Base-by-base conservation (phyloP, 2,797 vertebrate species). In the Pantherophis alleghaniensis region DNA sequence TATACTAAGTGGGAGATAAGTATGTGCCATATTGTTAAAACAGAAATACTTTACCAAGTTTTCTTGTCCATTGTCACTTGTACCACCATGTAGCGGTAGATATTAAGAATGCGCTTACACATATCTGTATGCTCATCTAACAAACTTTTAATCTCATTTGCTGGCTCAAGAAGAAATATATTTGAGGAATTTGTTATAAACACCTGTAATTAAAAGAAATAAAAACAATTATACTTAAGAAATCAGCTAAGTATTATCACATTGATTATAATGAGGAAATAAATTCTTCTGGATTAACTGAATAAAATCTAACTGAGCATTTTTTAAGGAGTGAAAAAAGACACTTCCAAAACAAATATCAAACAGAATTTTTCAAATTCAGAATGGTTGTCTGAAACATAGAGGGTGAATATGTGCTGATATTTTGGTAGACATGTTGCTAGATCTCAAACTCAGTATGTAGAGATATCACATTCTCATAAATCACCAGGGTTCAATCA, bases 31-130 rank as follows among this genome's bases (percentile, higher is more conserved):
- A 74, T 3, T 47, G 22, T 90, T 69, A 88, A 59, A 90, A 88
- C 32, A 87, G 14, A 61, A 91, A 93, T 32, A 91, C 51, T 94
- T 97, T 99, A 99, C 99, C 99, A 99, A 96, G 99, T 99, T 96
- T 99, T 99, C 98, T 99, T 99, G 97, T 99, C 99, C 99, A 99
- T 99, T 95, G 98, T 99, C 96, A 99, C 98, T 96, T 99, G 99
- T 95, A 99, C 99, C 94, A 99, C 99, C 96, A 99, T 99, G 97
- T 99, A 99, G 92, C 99, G 99, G 97, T 99, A 99, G 97, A 99
- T 99, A 96, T 99, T 99, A 91, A 99, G 98, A 96, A 99, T 99
- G 86, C 99, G 98, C 98, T 99, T 99, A 98, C 99, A 99, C 99
- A 99, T 99, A 97, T 99, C 99, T 0, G 99, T 99, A 86, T 99